These are phyloP conservation scores for Prunella himalayana DNA, from an alignment of 2,113 vertebrate species.

Conservation along the genomic window DNA sequence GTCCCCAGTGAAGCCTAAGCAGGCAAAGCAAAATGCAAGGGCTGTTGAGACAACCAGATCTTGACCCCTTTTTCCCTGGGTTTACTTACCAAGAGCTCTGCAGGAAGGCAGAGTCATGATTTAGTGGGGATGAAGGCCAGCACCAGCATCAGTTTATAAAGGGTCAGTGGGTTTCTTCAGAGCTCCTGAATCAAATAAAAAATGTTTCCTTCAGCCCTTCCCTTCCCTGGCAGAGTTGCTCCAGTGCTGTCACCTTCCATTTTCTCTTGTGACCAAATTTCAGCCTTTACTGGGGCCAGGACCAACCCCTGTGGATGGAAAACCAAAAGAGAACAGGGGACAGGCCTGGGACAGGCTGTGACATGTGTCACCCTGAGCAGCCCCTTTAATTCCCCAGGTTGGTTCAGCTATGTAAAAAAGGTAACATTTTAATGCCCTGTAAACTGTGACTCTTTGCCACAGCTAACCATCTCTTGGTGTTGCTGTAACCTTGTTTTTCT, in stretches of 20 bases:
- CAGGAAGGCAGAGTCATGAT: too few relatives aligned
- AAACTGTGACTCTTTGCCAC: not conserved
- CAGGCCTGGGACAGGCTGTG: accelerated
- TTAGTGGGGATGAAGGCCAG: not conserved
- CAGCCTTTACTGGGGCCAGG: not conserved
- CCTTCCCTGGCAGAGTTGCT: not conserved
- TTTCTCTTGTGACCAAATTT: not conserved
- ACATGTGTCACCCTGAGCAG: not conserved
- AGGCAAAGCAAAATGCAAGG: not conserved
- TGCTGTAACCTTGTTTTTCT: not conserved
- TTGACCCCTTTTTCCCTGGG: not conserved
- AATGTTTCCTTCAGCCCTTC: not conserved
- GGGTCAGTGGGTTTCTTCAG: not conserved
- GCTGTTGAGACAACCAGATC: not conserved
- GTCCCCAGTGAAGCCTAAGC: not conserved
- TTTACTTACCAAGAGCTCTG: not conserved
- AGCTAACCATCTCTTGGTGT: not conserved
- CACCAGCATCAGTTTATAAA: accelerated
- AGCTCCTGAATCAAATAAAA: not conserved
- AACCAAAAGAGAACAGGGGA: not conserved
- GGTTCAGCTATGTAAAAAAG: accelerated
- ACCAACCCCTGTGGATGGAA: not conserved
- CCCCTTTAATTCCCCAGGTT: accelerated
- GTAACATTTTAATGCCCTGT: not conserved
- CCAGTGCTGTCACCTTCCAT: not conserved